Conservation (phyloP, 2,797 vertebrate genomes). For the Buphagus erythrorhynchus region DNA sequence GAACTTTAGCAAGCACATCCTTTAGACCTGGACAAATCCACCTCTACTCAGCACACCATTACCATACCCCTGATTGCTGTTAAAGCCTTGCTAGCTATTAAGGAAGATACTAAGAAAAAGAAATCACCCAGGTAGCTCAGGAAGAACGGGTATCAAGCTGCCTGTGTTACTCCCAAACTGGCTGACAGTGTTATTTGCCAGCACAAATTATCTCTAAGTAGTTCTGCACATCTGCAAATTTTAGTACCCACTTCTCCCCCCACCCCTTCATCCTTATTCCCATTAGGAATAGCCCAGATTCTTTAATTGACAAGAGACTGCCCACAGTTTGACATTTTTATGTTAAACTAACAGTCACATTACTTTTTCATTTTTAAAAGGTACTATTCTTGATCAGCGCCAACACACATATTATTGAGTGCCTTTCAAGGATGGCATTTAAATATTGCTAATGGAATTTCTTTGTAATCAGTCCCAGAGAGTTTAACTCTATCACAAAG, state of each 20-base stretch:
- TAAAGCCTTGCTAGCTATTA: conserved; percentile 5
- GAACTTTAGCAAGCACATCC: not conserved
- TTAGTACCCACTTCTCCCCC: not conserved
- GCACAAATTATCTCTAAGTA: conserved; percentile 63
- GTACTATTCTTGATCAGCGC: conserved; percentile 71
- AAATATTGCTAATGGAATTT: conserved; percentile 78
- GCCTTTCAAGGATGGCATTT: conserved; percentile 72
- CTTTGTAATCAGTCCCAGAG: conserved; percentile 73
- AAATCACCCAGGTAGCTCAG: conserved; percentile 13
- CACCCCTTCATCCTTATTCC: conserved; percentile 16
- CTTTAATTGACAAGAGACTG: conserved; percentile 72
- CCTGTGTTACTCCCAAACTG: conserved; percentile 37
- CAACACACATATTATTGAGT: conserved; percentile 71
- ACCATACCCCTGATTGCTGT: not conserved
- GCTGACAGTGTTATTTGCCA: conserved; percentile 52
- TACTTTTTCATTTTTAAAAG: conserved; percentile 75
- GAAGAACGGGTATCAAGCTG: conserved; percentile 47
- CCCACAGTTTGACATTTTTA: conserved; percentile 75
- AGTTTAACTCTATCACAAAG: conserved; percentile 64
- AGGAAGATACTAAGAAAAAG: not conserved
- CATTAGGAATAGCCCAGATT: conserved; percentile 75
- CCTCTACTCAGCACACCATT: not conserved
- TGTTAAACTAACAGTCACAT: conserved; percentile 74
- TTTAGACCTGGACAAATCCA: conserved; percentile 32
- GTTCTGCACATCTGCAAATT: conserved; percentile 61